A percentile compares a stretch with the other conserved stretches of the same genome.
phyloP scores from a whole-genome alignment of 2,888 invertebrate genomes.

The Oscheius sp. region DNA sequence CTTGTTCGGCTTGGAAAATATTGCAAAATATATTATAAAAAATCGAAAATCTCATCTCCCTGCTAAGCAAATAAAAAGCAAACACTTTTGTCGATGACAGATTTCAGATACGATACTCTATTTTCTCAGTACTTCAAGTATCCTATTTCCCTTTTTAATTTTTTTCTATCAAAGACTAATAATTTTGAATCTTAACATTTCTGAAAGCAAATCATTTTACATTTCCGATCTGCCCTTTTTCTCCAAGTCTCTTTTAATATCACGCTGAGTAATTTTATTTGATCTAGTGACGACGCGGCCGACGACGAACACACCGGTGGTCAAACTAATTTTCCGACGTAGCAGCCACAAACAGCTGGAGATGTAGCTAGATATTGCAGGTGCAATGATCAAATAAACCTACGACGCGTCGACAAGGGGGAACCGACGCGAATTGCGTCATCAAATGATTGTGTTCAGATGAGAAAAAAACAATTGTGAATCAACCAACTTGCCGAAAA shows the following conservation, averaged over 20 bases:
- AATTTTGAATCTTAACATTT: too few relatives aligned
- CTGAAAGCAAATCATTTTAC: neutral
- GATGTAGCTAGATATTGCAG: conserved; percentile 6
- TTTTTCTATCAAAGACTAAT: too few relatives aligned
- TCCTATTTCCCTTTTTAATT: too few relatives aligned
- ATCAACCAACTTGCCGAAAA: neutral
- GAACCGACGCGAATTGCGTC: conserved; percentile 6
- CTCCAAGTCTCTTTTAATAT: neutral
- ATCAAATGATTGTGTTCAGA: neutral
- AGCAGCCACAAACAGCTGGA: neutral
- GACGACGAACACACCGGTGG: neutral
- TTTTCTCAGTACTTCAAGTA: too few relatives aligned
- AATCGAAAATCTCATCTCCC: too few relatives aligned
- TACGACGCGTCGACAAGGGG: conserved; percentile 5
- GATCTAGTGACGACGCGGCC: neutral
- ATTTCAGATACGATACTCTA: too few relatives aligned
- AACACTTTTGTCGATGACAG: too few relatives aligned
- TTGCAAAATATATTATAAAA: too few relatives aligned
- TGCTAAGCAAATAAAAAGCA: too few relatives aligned
- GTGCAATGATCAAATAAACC: conserved; percentile 7
- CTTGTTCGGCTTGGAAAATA: too few relatives aligned
- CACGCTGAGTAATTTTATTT: neutral
- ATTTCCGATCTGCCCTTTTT: neutral
- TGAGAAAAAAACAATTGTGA: neutral
- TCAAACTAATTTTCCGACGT: conserved; percentile 11